Conservation (phyloP, 2,113 vertebrate species). For the Microtus ochrogaster region DNA sequence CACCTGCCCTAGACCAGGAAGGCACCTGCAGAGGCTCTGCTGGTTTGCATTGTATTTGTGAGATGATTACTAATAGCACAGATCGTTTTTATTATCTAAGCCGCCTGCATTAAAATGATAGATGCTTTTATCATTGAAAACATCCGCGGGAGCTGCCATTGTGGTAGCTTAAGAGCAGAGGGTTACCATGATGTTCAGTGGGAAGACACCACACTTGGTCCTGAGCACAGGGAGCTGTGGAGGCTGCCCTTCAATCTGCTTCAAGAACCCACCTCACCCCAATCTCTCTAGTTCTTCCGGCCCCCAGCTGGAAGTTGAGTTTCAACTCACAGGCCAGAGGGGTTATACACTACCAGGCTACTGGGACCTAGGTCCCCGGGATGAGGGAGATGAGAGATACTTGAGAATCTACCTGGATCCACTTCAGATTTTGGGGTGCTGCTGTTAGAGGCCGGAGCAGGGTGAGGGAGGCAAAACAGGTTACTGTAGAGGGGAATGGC, state of each 20-base stretch:
- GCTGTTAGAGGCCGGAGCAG: neutral
- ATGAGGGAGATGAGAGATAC: neutral
- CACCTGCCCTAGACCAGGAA: neutral
- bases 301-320: neutral
- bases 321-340: neutral
- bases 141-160: slow-evolving; percentile 82
- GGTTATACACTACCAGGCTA: neutral
- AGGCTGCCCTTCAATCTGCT: slow-evolving; percentile 42
- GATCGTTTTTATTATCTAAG: slow-evolving; percentile 89
- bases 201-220: slow-evolving; percentile 84
- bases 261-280: neutral
- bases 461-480: rapidly evolving
- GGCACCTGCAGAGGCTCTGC: slow-evolving; percentile 37
- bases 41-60: slow-evolving; percentile 85
- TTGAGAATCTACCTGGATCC: rapidly evolving
- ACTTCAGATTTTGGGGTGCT: neutral
- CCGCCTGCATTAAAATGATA: slow-evolving; percentile 88
- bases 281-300: neutral
- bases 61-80: slow-evolving; percentile 85
- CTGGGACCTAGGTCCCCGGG: neutral
- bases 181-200: slow-evolving; percentile 85
- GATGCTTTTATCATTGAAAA: slow-evolving; percentile 86
- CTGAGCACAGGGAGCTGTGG: slow-evolving; percentile 76
- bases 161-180: slow-evolving; percentile 85
- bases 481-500: neutral